These are phyloP conservation scores for Gavia stellata DNA, from an alignment of 2,113 vertebrate species.

Conservation along the genomic window DNA sequence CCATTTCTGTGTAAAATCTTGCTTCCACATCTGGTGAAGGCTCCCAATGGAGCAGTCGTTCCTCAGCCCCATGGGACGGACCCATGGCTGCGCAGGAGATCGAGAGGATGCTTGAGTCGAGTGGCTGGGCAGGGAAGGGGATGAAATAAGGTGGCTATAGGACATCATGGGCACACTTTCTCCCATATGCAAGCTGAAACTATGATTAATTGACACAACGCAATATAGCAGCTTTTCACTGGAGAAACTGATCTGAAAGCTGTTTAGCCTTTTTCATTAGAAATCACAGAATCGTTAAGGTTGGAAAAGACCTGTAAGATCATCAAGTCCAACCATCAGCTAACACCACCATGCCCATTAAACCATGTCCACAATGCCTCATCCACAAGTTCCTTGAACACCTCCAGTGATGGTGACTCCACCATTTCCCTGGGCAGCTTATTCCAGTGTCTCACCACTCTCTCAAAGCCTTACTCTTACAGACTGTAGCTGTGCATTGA, in stretches of 20 bases:
- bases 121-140: background rate
- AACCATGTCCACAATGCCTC: too few species aligned
- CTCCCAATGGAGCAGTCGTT: accelerated
- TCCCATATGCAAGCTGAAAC: background rate
- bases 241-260: background rate
- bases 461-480: background rate
- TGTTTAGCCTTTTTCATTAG: background rate
- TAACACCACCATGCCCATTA: too few species aligned
- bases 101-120: background rate
- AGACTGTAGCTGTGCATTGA: background rate
- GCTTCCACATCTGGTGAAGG: background rate
- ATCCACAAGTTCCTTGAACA: too few species aligned
- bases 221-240: background rate
- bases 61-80: accelerated
- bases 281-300: too few species aligned
- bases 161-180: background rate
- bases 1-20: background rate
- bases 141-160: background rate
- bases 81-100: background rate
- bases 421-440: too few species aligned
- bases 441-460: too few species aligned
- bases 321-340: too few species aligned
- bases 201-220: background rate
- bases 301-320: too few species aligned
- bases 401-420: too few species aligned